phyloP scores from a whole-genome alignment of 2,113 vertebrate species.

The Semicossyphus pulcher region DNA sequence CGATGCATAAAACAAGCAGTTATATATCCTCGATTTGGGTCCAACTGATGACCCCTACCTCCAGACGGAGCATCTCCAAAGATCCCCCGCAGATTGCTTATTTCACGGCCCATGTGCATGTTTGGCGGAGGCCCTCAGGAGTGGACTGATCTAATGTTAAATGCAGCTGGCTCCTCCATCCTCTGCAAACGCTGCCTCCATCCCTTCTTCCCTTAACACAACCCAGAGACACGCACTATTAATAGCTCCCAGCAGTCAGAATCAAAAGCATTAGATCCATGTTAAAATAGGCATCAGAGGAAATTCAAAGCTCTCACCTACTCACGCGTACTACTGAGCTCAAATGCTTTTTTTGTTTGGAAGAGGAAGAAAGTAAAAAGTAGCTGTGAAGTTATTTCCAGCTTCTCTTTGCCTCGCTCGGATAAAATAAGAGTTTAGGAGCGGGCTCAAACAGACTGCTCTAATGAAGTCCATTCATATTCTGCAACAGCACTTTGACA shows the following conservation, averaged over 20 bases:
- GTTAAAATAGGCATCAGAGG: conserved; percentile 16
- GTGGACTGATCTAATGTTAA: conserved; percentile 36
- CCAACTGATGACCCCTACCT: conserved; percentile 25
- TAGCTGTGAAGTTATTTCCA: conserved; percentile 28
- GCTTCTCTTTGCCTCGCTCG: background rate
- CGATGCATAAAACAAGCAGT: conserved; percentile 4
- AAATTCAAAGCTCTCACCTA: conserved; percentile 25
- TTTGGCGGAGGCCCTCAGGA: conserved; percentile 37
- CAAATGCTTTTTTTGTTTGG: background rate
- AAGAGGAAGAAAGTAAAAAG: background rate
- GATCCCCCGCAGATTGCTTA: conserved; percentile 54
- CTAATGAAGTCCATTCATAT: conserved; percentile 13
- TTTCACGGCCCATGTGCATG: conserved; percentile 62
- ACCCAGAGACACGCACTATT: conserved; percentile 39
- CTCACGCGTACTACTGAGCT: background rate
- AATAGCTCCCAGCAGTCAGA: conserved; percentile 35
- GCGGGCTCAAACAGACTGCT: conserved; percentile 5
- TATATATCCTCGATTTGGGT: conserved; percentile 9
- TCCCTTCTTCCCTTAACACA: conserved; percentile 12
- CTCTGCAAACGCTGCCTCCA: background rate
- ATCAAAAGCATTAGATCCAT: conserved; percentile 30
- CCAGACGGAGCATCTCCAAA: conserved; percentile 19
- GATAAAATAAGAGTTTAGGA: background rate
- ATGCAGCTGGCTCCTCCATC: conserved; percentile 26
- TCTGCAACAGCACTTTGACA: conserved; percentile 2